Percentiles rank a stretch among this genome's conserved stretches.
Conservation (phyloP, 2,888 invertebrate species). For the Tridacna gigas region DNA sequence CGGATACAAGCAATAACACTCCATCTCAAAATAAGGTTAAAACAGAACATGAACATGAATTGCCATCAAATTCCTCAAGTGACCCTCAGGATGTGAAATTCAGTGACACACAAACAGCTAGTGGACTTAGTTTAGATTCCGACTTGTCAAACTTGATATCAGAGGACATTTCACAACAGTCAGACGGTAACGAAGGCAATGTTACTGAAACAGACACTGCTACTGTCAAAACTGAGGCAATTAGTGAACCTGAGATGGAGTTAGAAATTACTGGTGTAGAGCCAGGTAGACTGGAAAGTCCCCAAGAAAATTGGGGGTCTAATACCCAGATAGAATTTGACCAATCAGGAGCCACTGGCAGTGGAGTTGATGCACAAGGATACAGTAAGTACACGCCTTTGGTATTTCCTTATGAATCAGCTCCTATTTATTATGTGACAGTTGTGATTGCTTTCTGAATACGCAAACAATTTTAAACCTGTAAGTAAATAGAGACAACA, state of each 20-base stretch:
- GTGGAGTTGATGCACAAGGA: conserved; percentile 39
- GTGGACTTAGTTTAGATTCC: conserved; percentile 43
- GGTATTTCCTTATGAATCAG: no score
- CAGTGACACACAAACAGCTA: conserved; percentile 17
- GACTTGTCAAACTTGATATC: conserved; percentile 53
- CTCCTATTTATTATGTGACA: no score
- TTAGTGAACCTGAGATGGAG: conserved; percentile 57
- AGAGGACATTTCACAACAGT: conserved; percentile 7
- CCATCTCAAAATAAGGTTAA: conserved; percentile 13
- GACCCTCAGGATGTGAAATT: conserved; percentile 41
- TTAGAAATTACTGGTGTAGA: conserved; percentile 59
- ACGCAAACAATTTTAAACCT: no score
- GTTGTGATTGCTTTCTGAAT: no score
- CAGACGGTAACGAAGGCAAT: conserved; percentile 2
- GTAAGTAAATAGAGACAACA: no score
- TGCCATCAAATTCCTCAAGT: conserved; percentile 42
- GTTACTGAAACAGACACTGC: not conserved
- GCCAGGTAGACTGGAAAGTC: conserved; percentile 38
- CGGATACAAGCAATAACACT: conserved; percentile 19
- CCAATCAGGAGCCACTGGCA: conserved; percentile 41
- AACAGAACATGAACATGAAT: conserved; percentile 33
- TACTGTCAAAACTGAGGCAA: conserved; percentile 55
- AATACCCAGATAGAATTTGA: conserved; percentile 37
- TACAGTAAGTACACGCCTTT: conserved; percentile 47
- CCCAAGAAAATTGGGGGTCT: conserved; percentile 52